Percentiles rank a stretch among this genome's conserved stretches.
Conservation (phyloP, 2,797 vertebrate species). For the Pantherophis vulpinus region DNA sequence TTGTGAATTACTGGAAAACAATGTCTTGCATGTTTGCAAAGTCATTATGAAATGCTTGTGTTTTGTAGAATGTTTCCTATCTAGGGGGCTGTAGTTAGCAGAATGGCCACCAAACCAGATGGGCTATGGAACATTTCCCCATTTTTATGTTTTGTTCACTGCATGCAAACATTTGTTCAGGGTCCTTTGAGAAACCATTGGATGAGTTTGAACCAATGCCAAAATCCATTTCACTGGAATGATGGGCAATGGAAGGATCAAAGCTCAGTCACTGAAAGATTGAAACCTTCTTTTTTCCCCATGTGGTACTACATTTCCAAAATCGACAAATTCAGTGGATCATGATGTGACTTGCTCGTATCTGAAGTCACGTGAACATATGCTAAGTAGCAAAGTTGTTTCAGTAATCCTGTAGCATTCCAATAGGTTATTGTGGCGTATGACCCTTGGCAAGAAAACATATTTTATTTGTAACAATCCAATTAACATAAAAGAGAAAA, state of each 20-base stretch:
- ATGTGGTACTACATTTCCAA: constrained; percentile 9
- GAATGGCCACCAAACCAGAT: constrained; percentile 32
- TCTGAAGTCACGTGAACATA: constrained; percentile 23
- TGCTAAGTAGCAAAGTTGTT: neutral
- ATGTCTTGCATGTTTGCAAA: constrained; percentile 7
- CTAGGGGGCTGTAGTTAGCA: constrained; percentile 14
- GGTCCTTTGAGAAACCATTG: constrained; percentile 26
- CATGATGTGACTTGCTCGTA: constrained; percentile 18
- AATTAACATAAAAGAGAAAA: constrained; percentile 55
- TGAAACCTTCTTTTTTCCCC: neutral
- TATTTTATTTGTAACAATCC: constrained; percentile 32
- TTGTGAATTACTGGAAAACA: neutral
- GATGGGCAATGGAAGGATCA: neutral
- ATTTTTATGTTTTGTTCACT: constrained; percentile 17
- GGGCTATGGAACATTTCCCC: neutral
- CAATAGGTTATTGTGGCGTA: constrained; percentile 6
- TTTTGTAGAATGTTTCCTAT: neutral
- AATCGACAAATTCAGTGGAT: constrained; percentile 22
- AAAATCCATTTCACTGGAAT: neutral
- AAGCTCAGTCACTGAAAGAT: constrained; percentile 26
- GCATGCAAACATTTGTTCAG: constrained; percentile 17
- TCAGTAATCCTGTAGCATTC: constrained; percentile 15
- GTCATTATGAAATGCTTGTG: constrained; percentile 9
- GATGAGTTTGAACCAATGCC: constrained; percentile 15
- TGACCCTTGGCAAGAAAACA: constrained; percentile 9